These are phyloP conservation scores for Pteronura brasiliensis DNA, from an alignment of 2,113 vertebrate species.

Conservation along the genomic window DNA sequence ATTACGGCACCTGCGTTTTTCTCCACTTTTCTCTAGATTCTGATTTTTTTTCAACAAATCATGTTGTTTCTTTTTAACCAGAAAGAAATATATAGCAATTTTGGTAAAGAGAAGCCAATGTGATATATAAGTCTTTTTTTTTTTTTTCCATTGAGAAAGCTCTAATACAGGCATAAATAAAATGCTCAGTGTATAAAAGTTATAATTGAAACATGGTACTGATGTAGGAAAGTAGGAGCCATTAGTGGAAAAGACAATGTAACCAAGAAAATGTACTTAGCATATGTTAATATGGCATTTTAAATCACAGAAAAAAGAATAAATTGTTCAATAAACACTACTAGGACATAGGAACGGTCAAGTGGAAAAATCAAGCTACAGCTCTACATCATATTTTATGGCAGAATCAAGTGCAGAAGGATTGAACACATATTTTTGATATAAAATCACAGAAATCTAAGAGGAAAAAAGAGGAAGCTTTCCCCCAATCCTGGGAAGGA, in stretches of 20 bases:
- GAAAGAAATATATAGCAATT: neutral
- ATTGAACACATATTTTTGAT: neutral
- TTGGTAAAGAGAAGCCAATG: neutral
- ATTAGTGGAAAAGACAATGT: conserved; percentile 42
- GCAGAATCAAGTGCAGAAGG: neutral
- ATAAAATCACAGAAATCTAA: neutral
- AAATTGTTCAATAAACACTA: neutral
- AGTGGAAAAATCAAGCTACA: neutral
- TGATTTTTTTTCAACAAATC: neutral
- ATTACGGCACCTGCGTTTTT: neutral
- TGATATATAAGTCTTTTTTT: neutral
- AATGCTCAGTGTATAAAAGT: neutral
- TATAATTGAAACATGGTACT: neutral
- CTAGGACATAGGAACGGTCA: neutral
- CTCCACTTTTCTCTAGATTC: neutral
- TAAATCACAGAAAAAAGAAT: conserved; percentile 23
- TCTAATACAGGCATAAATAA: neutral
- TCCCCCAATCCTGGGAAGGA: neutral
- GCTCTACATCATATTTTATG: neutral
- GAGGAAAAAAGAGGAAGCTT: neutral
- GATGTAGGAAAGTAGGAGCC: neutral
- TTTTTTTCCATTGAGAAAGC: neutral
- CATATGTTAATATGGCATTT: neutral
- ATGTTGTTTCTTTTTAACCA: conserved; percentile 18
- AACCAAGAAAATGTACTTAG: neutral